These are phyloP conservation scores for Calypte anna DNA, from an alignment of 2,113 vertebrate species.

Conservation along the genomic window DNA sequence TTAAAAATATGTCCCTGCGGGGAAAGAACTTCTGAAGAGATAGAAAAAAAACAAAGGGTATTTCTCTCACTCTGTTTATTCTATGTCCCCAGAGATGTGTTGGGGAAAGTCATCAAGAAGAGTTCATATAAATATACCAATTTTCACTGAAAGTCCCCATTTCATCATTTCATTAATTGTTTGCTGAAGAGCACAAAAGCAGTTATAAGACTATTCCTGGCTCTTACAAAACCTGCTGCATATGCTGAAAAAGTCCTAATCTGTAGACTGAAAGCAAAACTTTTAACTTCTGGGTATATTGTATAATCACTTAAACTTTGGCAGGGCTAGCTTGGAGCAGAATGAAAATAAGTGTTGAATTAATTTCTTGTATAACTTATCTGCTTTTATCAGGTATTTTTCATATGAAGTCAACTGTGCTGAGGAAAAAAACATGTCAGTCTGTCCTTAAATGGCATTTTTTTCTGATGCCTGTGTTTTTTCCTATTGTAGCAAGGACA, in stretches of 20 bases:
- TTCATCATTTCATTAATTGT: background rate
- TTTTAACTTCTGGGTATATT: background rate
- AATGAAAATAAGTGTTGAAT: conserved; percentile 5
- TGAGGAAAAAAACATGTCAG: background rate
- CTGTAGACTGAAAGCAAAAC: background rate
- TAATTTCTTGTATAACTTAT: background rate
- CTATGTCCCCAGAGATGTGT: background rate
- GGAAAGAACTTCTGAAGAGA: background rate
- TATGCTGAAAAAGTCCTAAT: conserved; percentile 17
- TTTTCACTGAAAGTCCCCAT: background rate
- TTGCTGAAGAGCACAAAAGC: background rate
- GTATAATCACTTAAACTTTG: conserved; percentile 22
- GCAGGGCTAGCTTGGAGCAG: conserved; percentile 26
- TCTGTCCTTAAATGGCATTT: background rate
- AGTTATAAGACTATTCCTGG: background rate
- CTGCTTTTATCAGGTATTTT: background rate
- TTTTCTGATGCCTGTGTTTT: background rate
- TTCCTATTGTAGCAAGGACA: accelerated
- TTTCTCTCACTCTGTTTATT: background rate
- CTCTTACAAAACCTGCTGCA: background rate
- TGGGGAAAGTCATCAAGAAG: background rate
- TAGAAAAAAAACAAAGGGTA: background rate
- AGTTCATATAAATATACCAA: background rate
- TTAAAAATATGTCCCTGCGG: background rate
- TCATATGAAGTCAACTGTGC: background rate